Evolutionary conservation across 2,113 vertebrate species (phyloP).

Genomic region (Pluvianellus socialis): DNA sequence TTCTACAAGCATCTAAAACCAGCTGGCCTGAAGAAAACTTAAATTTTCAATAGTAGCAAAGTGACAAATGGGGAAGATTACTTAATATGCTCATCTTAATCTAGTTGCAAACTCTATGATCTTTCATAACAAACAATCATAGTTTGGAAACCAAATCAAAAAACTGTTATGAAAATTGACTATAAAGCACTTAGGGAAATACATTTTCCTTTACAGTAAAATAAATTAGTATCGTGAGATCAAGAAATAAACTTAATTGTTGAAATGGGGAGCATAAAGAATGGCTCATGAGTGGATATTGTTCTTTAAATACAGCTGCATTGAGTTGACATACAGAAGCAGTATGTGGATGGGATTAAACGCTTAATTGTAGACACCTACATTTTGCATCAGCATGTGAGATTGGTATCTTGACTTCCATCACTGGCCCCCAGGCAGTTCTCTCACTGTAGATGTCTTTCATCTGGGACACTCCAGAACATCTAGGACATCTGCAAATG

Average conservation of each 20-base stretch:
- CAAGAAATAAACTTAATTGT: background rate
- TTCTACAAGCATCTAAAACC: background rate
- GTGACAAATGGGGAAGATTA: background rate
- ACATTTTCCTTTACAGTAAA: background rate
- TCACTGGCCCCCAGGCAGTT: accelerated
- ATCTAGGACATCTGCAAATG: background rate
- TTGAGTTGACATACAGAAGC: background rate
- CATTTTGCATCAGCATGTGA: accelerated
- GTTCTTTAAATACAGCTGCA: background rate
- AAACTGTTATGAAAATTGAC: background rate
- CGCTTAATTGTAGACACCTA: background rate
- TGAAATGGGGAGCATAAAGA: background rate
- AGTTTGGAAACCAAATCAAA: background rate
- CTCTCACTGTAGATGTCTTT: background rate
- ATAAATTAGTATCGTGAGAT: background rate
- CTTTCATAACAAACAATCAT: background rate
- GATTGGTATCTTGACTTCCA: background rate
- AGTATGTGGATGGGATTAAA: background rate
- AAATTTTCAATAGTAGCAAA: background rate
- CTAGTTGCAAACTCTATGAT: background rate
- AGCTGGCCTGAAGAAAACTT: background rate
- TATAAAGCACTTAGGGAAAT: background rate
- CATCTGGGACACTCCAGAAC: background rate
- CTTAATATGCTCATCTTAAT: background rate
- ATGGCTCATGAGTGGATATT: background rate